Conservation (phyloP, 1,140 invertebrate genomes). For the Nephotettix cincticeps region DNA sequence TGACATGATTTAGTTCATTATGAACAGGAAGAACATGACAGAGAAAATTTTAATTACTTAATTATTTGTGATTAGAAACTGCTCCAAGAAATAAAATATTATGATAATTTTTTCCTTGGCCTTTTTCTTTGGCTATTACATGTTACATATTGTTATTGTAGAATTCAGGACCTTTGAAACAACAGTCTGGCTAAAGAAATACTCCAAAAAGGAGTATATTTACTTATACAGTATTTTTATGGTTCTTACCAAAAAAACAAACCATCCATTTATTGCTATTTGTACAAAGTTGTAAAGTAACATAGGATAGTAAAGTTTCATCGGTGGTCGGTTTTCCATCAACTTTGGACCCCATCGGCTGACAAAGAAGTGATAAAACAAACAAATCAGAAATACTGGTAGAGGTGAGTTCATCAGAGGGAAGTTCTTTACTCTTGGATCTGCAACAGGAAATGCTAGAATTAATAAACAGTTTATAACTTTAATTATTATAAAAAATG, state of each 20-base stretch:
- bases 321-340: constrained; percentile 54
- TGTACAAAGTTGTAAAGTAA: constrained; percentile 56
- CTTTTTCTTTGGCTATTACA: no score
- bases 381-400: constrained; percentile 55
- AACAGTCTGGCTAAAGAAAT: no score
- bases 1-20: no score
- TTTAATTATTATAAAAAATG: no score
- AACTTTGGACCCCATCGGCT: constrained; percentile 69
- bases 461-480: no score
- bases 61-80: background rate
- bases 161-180: no score
- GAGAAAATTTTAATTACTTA: no score
- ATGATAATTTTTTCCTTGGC: no score
- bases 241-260: constrained; percentile 32
- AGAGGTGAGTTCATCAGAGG: constrained; percentile 60
- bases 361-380: constrained; percentile 66
- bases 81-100: background rate
- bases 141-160: no score
- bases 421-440: constrained; percentile 61
- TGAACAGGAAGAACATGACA: no score
- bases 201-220: no score
- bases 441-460: constrained; percentile 52
- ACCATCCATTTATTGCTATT: constrained; percentile 49
- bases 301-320: constrained; percentile 52
- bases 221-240: no score